Conservation (phyloP, 2,797 vertebrate genomes). For the Takifugu rubripes region DNA sequence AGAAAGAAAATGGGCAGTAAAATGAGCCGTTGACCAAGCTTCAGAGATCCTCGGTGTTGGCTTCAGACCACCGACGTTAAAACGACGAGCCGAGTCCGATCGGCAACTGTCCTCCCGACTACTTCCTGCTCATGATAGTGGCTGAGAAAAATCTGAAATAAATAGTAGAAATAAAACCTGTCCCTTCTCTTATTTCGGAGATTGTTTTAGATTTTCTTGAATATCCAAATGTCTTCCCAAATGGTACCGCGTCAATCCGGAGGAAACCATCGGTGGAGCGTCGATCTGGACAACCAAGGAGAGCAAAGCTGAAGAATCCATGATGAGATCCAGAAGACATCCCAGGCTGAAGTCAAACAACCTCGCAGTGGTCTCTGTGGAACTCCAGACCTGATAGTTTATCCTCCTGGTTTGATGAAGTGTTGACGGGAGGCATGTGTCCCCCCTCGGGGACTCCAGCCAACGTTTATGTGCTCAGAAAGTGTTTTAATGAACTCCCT, state of each 20-base stretch:
- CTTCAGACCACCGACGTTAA: background rate
- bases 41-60: no score
- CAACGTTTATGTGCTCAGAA: background rate
- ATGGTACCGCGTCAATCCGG: background rate
- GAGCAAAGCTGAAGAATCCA: conserved; percentile 9
- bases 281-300: conserved; percentile 3
- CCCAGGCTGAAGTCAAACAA: background rate
- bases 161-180: conserved; percentile 99
- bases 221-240: conserved; percentile 18
- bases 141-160: conserved; percentile 82
- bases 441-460: conserved; percentile 20
- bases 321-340: conserved; percentile 8
- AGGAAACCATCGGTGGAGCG: conserved; percentile 12
- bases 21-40: no score
- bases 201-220: conserved; percentile 72
- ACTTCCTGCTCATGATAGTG: conserved; percentile 25
- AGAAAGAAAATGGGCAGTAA: no score
- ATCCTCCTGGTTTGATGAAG: conserved; percentile 13
- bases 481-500: conserved; percentile 7
- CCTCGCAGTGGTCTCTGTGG: no score
- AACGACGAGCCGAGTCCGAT: background rate
- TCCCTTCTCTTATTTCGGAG: conserved; percentile 76
- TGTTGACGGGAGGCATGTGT: conserved; percentile 27
- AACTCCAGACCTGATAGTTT: conserved; percentile 2
- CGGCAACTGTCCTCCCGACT: background rate